Evolutionary conservation across 2,113 vertebrate species (phyloP).

Genomic region (Physeter macrocephalus): DNA sequence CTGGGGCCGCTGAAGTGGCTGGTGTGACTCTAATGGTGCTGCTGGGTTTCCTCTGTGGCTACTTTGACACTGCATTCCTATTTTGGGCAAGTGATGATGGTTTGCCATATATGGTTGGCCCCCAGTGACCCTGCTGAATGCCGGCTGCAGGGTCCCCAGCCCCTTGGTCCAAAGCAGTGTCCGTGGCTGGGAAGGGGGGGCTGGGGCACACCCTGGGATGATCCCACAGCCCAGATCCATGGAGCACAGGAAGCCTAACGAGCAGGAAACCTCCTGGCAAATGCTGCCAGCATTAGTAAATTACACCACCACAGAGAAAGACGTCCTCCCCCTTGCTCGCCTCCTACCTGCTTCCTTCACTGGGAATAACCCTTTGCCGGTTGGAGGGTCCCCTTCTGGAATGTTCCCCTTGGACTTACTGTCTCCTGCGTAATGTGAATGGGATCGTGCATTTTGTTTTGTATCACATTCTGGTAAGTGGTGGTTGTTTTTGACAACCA

Average conservation of each 20-base stretch:
- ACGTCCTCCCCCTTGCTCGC: rapidly evolving
- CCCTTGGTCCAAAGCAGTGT: background rate
- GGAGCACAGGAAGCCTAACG: background rate
- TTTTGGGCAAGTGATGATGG: background rate
- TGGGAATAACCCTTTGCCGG: background rate
- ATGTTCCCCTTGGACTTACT: background rate
- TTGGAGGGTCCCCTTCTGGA: background rate
- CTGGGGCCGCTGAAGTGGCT: background rate
- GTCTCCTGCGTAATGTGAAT: background rate
- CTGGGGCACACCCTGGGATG: background rate
- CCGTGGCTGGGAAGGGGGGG: background rate
- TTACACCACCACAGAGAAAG: no score
- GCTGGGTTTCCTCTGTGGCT: background rate
- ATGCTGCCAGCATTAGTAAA: background rate
- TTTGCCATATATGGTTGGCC: background rate
- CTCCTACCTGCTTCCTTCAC: background rate
- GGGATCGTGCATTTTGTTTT: background rate
- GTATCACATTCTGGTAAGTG: no score
- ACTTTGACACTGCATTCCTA: background rate
- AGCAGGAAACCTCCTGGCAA: background rate
- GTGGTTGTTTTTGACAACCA: background rate
- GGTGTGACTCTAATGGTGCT: background rate
- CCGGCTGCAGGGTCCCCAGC: background rate
- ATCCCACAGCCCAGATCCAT: no score
- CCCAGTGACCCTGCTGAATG: background rate